Percentiles rank a stretch among this genome's conserved stretches.
Conservation (phyloP, 2,888 invertebrate genomes). For the Steromphala cineraria region DNA sequence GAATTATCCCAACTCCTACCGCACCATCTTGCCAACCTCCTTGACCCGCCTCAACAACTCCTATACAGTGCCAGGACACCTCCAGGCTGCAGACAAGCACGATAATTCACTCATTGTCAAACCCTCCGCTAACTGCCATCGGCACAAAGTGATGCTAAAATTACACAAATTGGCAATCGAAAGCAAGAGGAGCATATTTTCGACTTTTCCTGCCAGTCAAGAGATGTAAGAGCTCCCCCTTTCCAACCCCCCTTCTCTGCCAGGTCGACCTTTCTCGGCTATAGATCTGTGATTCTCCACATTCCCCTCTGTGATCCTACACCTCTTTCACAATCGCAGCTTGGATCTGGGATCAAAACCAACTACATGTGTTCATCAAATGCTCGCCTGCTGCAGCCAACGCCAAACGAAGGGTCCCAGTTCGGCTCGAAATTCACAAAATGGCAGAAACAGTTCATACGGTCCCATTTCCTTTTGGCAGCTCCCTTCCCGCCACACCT, state of each 20-base stretch:
- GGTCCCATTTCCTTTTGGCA: not conserved
- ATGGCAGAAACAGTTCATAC: not conserved
- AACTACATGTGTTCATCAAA: slow-evolving; percentile 29
- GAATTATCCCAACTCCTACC: not conserved
- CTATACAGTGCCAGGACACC: not conserved
- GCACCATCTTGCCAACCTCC: not conserved
- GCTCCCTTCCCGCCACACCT: not conserved
- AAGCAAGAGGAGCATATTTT: not conserved
- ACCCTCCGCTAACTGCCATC: not conserved
- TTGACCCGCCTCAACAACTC: not conserved
- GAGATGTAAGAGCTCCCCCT: not conserved
- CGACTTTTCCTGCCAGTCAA: slow-evolving; percentile 8
- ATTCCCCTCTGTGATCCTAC: slow-evolving; percentile 18
- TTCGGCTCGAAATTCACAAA: not conserved
- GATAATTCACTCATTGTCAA: not conserved
- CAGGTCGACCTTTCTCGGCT: not conserved
- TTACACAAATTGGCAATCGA: slow-evolving; percentile 5
- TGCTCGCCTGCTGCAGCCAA: slow-evolving; percentile 17
- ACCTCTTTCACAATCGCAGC: slow-evolving; percentile 21
- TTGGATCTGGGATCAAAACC: slow-evolving; percentile 24
- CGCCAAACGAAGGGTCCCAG: not conserved
- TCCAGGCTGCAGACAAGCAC: not conserved
- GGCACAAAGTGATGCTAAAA: not conserved
- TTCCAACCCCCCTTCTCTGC: not conserved
- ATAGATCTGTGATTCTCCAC: slow-evolving; percentile 11